Evolutionary conservation across 2,888 invertebrate species (phyloP).

Genomic region (Nebria salina): DNA sequence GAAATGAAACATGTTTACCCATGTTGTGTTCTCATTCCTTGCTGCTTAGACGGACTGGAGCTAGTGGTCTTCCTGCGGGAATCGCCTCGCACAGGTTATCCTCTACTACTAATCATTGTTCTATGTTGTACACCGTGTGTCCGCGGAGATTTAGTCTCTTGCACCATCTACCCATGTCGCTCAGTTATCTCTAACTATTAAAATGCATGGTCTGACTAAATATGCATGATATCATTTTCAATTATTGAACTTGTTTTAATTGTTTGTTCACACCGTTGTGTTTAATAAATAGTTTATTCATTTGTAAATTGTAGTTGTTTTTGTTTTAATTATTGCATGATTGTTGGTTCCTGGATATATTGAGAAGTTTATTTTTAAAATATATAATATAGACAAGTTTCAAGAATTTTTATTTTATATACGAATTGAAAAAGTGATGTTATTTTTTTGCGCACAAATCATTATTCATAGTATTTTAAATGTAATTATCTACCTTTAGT

Average conservation of each 20-base stretch:
- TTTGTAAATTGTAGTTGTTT: slow-evolving; percentile 9
- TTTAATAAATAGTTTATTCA: neutral
- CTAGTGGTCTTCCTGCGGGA: slow-evolving; percentile 63
- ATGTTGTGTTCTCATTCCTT: slow-evolving; percentile 27
- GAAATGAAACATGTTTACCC: slow-evolving; percentile 5
- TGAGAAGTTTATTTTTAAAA: too few species aligned
- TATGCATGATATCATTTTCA: neutral
- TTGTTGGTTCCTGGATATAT: neutral
- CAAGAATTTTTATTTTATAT: too few species aligned
- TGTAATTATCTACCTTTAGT: too few species aligned
- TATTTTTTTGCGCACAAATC: too few species aligned
- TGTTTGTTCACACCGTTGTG: neutral
- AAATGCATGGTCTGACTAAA: neutral
- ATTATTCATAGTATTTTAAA: too few species aligned
- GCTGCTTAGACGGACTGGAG: slow-evolving; percentile 64
- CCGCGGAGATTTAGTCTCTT: slow-evolving; percentile 37
- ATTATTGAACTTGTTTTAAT: neutral
- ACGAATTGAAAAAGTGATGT: neutral
- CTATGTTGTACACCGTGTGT: slow-evolving; percentile 8
- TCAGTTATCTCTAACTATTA: slow-evolving; percentile 46
- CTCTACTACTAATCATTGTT: slow-evolving; percentile 21
- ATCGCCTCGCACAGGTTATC: slow-evolving; percentile 66
- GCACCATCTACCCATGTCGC: slow-evolving; percentile 48
- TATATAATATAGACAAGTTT: neutral
- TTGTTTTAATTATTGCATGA: slow-evolving; percentile 5